Conservation (phyloP, 2,797 vertebrate species). For the Gambusia yucatana region DNA sequence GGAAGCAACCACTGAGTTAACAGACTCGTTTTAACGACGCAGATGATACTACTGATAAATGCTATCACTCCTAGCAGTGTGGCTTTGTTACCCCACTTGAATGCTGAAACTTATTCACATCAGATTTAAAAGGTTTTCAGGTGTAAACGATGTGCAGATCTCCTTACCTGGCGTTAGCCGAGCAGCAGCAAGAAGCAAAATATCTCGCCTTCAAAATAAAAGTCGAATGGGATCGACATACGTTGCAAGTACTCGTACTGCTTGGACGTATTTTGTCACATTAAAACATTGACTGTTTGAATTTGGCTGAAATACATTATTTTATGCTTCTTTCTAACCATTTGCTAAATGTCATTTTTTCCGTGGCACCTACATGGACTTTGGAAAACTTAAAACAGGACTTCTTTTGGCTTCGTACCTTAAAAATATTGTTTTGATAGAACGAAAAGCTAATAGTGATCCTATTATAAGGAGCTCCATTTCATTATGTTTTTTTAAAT, state of each 20-base stretch:
- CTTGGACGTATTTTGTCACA: neutral
- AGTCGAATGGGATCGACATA: neutral
- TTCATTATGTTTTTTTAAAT: neutral
- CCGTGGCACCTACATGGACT: neutral
- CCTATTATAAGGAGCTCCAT: neutral
- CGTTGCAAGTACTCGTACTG: neutral
- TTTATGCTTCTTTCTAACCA: neutral
- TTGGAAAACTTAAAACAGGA: neutral
- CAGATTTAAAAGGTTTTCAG: rapidly evolving
- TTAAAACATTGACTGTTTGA: neutral
- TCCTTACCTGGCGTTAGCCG: constrained; percentile 11
- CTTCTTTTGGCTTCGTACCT: neutral
- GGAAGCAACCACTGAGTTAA: neutral
- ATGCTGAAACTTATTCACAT: rapidly evolving
- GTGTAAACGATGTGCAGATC: neutral
- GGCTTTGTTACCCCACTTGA: neutral
- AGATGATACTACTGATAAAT: neutral
- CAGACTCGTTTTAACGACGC: neutral
- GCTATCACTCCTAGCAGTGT: neutral
- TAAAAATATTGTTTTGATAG: too few relatives aligned
- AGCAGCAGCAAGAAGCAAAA: neutral
- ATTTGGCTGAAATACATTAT: neutral
- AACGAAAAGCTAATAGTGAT: neutral
- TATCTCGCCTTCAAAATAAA: constrained; percentile 63
- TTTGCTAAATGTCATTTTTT: too few relatives aligned